These are phyloP conservation scores for Alcis repandata DNA, from an alignment of 2,888 invertebrate species.

Conservation along the genomic window DNA sequence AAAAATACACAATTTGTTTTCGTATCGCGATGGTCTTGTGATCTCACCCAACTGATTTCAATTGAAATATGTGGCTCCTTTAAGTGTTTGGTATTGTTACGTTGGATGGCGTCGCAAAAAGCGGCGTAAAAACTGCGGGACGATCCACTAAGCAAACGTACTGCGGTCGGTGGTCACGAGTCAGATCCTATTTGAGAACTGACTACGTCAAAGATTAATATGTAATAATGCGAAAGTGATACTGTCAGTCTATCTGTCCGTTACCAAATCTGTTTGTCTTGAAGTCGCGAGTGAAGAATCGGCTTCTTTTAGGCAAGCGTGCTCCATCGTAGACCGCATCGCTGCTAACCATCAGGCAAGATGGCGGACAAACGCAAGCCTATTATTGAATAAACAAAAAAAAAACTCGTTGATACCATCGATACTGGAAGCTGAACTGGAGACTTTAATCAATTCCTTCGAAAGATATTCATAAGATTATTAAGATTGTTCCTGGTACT, in stretches of 20 bases:
- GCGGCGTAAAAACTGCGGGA: constrained; percentile 24
- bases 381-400: too few species aligned
- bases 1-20: constrained; percentile 4
- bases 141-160: constrained; percentile 26
- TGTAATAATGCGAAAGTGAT: not conserved
- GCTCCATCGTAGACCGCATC: too few species aligned
- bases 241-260: not conserved
- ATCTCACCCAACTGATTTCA: constrained; percentile 22
- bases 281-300: too few species aligned
- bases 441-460: too few species aligned
- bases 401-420: too few species aligned
- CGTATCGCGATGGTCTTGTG: not conserved
- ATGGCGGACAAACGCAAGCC: too few species aligned
- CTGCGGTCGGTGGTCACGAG: constrained; percentile 24
- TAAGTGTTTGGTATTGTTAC: constrained; percentile 15
- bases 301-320: too few species aligned
- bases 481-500: too few species aligned
- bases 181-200: constrained; percentile 29
- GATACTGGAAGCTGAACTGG: too few species aligned
- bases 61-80: constrained; percentile 10
- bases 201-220: not conserved
- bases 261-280: too few species aligned
- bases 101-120: constrained; percentile 22
- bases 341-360: too few species aligned
- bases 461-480: too few species aligned